Conservation (phyloP, 2,888 invertebrate genomes). For the Notocelia uddmanniana region DNA sequence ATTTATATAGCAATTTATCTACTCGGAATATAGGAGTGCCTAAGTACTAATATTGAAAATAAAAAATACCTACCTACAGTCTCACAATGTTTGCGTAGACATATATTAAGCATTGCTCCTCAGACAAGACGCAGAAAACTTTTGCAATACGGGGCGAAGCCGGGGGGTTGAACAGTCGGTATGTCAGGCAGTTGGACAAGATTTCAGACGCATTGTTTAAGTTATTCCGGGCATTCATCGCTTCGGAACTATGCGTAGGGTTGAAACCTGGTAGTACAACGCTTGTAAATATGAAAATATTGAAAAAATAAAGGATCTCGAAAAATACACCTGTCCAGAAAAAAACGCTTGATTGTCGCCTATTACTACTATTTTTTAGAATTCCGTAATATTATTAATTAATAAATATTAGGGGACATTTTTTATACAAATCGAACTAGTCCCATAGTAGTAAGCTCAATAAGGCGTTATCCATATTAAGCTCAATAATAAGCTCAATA, state of each 20-base stretch:
- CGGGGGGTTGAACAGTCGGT: conserved; percentile 71
- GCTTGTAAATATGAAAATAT: neutral
- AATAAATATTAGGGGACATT: too few relatives aligned
- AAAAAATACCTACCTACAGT: neutral
- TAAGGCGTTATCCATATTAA: too few relatives aligned
- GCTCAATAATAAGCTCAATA: too few relatives aligned
- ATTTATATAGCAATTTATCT: neutral
- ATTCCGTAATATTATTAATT: too few relatives aligned
- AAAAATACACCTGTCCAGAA: neutral
- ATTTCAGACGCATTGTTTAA: conserved; percentile 82
- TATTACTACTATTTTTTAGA: too few relatives aligned
- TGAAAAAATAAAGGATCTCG: neutral
- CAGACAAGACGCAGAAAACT: conserved; percentile 43
- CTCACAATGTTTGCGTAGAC: neutral
- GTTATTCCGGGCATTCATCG: conserved; percentile 74
- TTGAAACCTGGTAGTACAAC: conserved; percentile 47
- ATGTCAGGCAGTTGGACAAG: conserved; percentile 81
- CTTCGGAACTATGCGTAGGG: conserved; percentile 64
- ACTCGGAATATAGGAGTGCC: neutral
- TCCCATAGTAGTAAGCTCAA: too few relatives aligned
- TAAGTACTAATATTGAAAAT: neutral
- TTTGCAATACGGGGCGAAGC: conserved; percentile 43
- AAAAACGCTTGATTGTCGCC: neutral
- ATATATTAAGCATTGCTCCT: conserved; percentile 45
- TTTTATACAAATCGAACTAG: too few relatives aligned